Base-by-base conservation (phyloP, 1,140 invertebrate genomes). In the Glomeris maerens region DNA sequence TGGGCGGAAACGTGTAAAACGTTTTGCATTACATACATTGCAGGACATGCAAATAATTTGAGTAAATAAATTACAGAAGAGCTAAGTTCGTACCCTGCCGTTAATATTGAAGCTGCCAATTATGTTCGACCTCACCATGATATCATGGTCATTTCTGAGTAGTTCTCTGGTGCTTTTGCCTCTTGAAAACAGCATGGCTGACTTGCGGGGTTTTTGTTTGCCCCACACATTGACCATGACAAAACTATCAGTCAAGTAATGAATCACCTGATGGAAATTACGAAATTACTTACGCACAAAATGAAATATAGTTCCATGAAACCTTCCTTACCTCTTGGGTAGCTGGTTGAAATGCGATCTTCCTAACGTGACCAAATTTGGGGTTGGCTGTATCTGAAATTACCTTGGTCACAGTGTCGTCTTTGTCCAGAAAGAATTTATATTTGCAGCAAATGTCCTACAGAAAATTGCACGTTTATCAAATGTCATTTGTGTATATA, bases 401-500 rank as follows among this genome's bases (percentile, higher is more conserved):
- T 17, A 59, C 62, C 41, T 67, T 64, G 1, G 77, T 76, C 27
- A 51, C 52, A 1, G 61, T 62, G 10, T 69, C 65, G 47, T 74
- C 63, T 23, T 66, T 58, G 31, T 75, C 74, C 20, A 63, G 27
- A 59, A 72, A 75, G 47, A 79, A 65, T 48, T 64, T 64, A 60
- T 75, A 78, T 41, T 63, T 65, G 57, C 74, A 75, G 56, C 65
- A 71, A 47, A 72, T 67, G 57, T 72, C 68, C 74, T 75, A 57
- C 10, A 63, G 56, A 45, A 45, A 55, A 4, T 17, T 4, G 40
- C 5, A 42, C 20, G 25, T 5, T 7, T 21, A 4, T 42, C 4
- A 42, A 42, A 42, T 4, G 17, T 42, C 20, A 17, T 25, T 5
- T 42, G 5, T 10, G 20, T 21, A 28, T n/a, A 25, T 42, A 7